Conservation (phyloP, 2,888 invertebrate genomes). For the Amiota communis region DNA sequence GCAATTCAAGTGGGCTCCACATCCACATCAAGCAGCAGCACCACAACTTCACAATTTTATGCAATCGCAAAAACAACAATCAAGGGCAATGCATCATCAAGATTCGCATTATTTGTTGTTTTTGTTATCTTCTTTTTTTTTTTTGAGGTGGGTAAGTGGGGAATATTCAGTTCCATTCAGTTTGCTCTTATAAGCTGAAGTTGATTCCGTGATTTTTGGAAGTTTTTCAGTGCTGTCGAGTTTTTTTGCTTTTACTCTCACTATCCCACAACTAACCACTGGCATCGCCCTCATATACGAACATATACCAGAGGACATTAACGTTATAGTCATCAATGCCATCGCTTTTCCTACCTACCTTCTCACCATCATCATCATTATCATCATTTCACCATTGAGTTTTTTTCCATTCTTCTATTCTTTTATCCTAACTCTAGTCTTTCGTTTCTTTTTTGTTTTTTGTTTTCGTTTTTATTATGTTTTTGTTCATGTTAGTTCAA, state of each 20-base stretch:
- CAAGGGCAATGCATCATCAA: conserved; percentile 35
- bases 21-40: conserved; percentile 19
- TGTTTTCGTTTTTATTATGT: conserved; percentile 52
- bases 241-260: conserved; percentile 5
- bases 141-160: conserved; percentile 26
- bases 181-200: conserved; percentile 53
- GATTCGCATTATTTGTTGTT: conserved; percentile 7
- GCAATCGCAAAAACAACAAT: conserved; percentile 60
- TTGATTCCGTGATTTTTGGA: conserved; percentile 63
- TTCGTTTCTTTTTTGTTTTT: conserved; percentile 60
- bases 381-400: not conserved
- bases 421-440: not conserved
- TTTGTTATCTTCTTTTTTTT: conserved; percentile 30
- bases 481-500: conserved; percentile 54
- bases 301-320: too few relatives aligned
- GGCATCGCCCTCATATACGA: too few relatives aligned
- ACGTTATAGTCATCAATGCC: too few relatives aligned
- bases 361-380: too few relatives aligned
- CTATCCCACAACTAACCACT: not conserved
- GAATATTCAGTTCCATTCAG: too few relatives aligned
- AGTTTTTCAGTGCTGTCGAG: conserved; percentile 42
- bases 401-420: not conserved
- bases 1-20: conserved; percentile 45
- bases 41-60: conserved; percentile 50
- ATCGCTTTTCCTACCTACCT: too few relatives aligned